Base-by-base conservation (phyloP, 1,140 invertebrate genomes). In the Oppia nitens region DNA sequence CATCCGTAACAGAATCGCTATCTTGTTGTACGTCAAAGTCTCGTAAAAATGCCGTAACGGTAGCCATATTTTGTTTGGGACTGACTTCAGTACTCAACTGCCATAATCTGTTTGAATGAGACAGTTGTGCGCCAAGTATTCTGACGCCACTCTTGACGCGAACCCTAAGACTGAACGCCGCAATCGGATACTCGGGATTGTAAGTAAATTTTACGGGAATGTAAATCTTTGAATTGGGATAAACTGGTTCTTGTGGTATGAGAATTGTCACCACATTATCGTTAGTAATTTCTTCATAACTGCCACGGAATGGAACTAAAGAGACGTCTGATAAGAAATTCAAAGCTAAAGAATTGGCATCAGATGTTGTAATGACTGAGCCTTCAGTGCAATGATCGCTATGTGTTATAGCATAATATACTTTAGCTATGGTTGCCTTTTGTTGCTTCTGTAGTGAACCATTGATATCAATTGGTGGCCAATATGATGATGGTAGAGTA, bases 151-250 rank as follows among this genome's bases (percentile, higher is more conserved):
- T 84, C 69, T 88, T 89, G 21, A 91, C 86, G 63, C 85, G 79
- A 48, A 84, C 86, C 67, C 87, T 88, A 62, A 92, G 79, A 62
- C 86, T 80, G 67, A 93, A 84, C 3, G 83, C 81, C 49, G 84
- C 78, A 57, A 90, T 76, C 14, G 73, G 67, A 29, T 75, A 73
- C 29, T 68, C 71, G 9, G 66, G 71, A 63, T 69, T 75, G 58
- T 77, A 60, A 48, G 85, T 81, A n/a, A 90, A 74, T 67, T 86
- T 87, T 1, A 87, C 86, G 1, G 87, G 85, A 1, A 90, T 78
- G 70, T 90, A 85, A 47, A 91, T 74, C 63, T 83, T 80, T n/a
- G 86, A 87, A 64, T 85, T 79, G 1, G 87, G 87, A 73, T 89
- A 90, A 2, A 91, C 72, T 0, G 85, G 82, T 27, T 82, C 81